These are phyloP conservation scores for Yponomeuta evonymella DNA, from an alignment of 2,888 invertebrate genomes.

Conservation along the genomic window DNA sequence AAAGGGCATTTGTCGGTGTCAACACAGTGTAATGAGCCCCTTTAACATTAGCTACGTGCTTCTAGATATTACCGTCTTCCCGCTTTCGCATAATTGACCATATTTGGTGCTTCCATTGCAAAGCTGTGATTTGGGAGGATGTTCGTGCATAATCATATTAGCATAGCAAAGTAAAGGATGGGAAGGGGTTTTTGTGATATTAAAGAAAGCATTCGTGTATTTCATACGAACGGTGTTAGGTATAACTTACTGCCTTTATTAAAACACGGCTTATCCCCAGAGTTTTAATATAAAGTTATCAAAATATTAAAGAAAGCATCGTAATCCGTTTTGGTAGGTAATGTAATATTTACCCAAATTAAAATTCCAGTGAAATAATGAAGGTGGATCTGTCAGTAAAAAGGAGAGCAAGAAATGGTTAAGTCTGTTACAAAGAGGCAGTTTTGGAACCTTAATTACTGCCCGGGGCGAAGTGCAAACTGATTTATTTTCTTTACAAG, in stretches of 20 bases:
- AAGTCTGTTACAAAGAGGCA: conserved; percentile 53
- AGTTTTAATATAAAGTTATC: conserved; percentile 15
- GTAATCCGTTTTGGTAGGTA: conserved; percentile 8
- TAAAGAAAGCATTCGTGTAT: background rate
- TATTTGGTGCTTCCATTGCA: conserved; percentile 6
- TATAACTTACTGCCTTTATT: background rate
- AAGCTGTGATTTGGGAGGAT: background rate
- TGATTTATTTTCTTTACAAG: conserved; percentile 22
- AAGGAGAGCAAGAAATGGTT: conserved; percentile 5
- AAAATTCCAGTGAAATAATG: conserved; percentile 6
- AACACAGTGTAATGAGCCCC: conserved; percentile 71
- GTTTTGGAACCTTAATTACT: conserved; percentile 67
- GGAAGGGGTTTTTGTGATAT: background rate
- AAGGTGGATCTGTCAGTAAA: background rate
- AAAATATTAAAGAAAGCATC: background rate
- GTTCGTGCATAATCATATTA: background rate
- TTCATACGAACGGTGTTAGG: too few relatives aligned
- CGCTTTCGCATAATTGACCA: conserved; percentile 6
- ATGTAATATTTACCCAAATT: conserved; percentile 12
- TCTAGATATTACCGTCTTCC: conserved; percentile 43
- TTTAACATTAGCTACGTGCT: conserved; percentile 61
- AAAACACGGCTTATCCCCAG: conserved; percentile 12
- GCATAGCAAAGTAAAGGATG: background rate
- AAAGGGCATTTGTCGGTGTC: conserved; percentile 74
- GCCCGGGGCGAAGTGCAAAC: conserved; percentile 57